Evolutionary conservation across 2,113 vertebrate genomes (phyloP), one percentile per base, ranked within the genome.

Genomic region (Oryzias melastigma): DNA sequence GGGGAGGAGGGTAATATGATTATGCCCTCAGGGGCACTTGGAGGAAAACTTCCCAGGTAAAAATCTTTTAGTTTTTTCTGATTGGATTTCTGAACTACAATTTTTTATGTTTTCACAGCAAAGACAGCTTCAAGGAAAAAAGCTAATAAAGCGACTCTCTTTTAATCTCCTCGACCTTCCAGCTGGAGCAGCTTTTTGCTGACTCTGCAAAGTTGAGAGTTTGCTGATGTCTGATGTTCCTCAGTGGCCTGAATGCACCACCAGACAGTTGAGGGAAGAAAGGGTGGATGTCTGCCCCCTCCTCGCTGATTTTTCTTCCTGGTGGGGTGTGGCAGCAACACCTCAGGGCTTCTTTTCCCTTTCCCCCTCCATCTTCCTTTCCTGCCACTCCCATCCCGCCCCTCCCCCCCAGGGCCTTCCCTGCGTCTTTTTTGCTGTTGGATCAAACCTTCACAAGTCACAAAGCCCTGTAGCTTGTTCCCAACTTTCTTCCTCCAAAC

Each of bases 251-350:
- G 73, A 82, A 85, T 6, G 65, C 82, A 85, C 53, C 77, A 71
- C 5, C 54, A 78, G 58, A 60, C 49, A 65, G 46, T 35, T 4
- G 56, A n/a, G 49, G 63, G 64, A 66, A 46, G 67, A 65, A 63
- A 65, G 55, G 75, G 64, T 17, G 42, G 49, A 53, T 49, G 63
- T 13, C 57, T 58, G 29, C 58, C 18, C 35, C 58, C 82, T 71
- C 60, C 62, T 80, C 51, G 46, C 68, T 56, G 61, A 54, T 18
- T 18, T 53, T 64, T 72, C 43, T 73, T 75, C 63, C 53, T 54
- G 15, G 52, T 88, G 83, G 42, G 82, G 78, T 78, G 77, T 71
- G 10, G 69, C 59, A 65, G 50, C 71, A 67, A 71, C 78, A 89
- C 85, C 85, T 86, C 86, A 52, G 64, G 73, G 73, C 74, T 80